phyloP scores from a whole-genome alignment of 2,113 vertebrate species.

The Limanda limanda region DNA sequence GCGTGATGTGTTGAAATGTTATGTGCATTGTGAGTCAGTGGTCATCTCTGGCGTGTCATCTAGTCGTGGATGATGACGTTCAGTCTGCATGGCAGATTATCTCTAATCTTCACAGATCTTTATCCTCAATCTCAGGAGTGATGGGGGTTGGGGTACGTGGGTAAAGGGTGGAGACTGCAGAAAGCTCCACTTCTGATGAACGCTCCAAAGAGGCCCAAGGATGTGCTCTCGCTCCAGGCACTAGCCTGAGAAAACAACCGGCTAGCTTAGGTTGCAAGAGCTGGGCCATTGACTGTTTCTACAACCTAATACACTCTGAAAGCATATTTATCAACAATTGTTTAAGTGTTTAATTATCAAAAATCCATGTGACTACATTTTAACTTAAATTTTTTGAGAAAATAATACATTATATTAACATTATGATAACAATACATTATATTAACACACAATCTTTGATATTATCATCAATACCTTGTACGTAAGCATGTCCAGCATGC shows the following conservation, averaged over 20 bases:
- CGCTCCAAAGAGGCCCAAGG: not conserved
- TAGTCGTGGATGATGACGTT: conserved; percentile 65
- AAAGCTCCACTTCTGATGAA: not conserved
- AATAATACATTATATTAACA: too few species aligned
- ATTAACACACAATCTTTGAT: not conserved
- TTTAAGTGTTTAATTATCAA: too few species aligned
- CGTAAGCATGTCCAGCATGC: not conserved
- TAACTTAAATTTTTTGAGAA: too few species aligned
- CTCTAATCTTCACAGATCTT: conserved; percentile 82
- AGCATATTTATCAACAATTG: not conserved
- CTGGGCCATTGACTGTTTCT: not conserved
- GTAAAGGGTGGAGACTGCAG: not conserved
- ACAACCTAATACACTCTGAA: too few species aligned
- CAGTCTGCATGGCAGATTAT: conserved; percentile 80
- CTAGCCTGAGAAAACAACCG: not conserved
- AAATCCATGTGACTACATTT: too few species aligned
- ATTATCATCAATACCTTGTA: not conserved
- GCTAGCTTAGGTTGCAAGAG: not conserved
- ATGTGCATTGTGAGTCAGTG: conserved; percentile 21
- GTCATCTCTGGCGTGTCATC: conserved; percentile 62
- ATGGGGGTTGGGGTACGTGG: conserved; percentile 57
- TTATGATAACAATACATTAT: too few species aligned
- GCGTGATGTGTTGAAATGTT: not conserved
- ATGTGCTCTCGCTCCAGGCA: not conserved
- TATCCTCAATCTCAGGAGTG: conserved; percentile 66